These are phyloP conservation scores for Siniperca scherzeri DNA, from an alignment of 2,797 vertebrate species.

Conservation along the genomic window DNA sequence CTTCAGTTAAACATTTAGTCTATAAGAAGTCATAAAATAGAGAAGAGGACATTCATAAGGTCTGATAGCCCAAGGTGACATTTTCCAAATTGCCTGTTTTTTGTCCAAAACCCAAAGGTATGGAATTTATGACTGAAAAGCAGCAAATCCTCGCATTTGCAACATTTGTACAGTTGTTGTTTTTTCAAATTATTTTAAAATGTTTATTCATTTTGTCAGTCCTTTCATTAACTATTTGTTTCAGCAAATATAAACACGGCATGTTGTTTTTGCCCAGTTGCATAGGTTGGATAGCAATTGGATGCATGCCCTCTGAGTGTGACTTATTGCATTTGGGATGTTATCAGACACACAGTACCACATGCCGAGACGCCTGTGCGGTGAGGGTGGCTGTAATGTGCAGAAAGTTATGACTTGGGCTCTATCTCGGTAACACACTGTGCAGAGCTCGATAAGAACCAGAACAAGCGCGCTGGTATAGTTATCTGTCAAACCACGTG, in stretches of 20 bases:
- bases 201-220: not conserved
- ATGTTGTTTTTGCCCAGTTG: not conserved
- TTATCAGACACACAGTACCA: conserved; percentile 33
- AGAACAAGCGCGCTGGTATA: not conserved
- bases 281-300: conserved; percentile 2
- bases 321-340: conserved; percentile 42
- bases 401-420: conserved; percentile 48
- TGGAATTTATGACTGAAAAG: not conserved
- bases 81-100: not conserved
- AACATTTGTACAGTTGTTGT: not conserved
- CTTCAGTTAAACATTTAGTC: not conserved
- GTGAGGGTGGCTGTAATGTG: not conserved
- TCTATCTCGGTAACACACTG: conserved; percentile 18
- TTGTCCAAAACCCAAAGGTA: not conserved
- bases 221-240: not conserved
- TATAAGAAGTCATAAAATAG: not conserved
- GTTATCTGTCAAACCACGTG: conserved; percentile 63
- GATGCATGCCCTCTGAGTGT: conserved; percentile 7
- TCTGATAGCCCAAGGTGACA: too few relatives aligned
- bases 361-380: conserved; percentile 9
- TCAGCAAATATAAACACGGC: not conserved
- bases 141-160: not conserved
- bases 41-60: not conserved
- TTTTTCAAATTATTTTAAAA: too few relatives aligned
- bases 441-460: not conserved